Evolutionary conservation across 2,797 vertebrate genomes (phyloP), one percentile per base, ranked within the genome.

Genomic region (Apogon talboti): DNA sequence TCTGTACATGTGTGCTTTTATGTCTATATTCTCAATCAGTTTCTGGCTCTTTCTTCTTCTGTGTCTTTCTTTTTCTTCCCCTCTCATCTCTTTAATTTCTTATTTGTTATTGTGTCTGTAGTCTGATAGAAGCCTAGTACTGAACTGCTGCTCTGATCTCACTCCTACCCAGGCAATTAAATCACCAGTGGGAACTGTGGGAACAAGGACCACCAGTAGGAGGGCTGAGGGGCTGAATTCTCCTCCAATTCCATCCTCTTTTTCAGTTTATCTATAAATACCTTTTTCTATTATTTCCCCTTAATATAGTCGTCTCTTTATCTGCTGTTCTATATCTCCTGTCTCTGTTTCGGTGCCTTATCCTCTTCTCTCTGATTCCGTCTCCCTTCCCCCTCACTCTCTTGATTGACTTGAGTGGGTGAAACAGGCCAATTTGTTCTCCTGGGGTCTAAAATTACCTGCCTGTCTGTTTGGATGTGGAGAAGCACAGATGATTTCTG

Each of bases 351-450:
- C 6, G 24, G 24, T 28, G 24, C 24, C 3, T 48, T 45, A 14
- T 66, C 43, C 33, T 47, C 28, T 70, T 67, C 56, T 10, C 7
- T 64, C 65, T 30, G 6, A 51, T 48, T 76, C 46, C 55, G 11
- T 61, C 61, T 67, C 65, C 56, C 64, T 49, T 30, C 74, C 75
- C 79, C 72, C 65, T 48, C 70, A 44, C 52, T 57, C 54, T 60
- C 74, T 61, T 90, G 87, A 91, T 87, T 90, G 87, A 83, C 78
- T 82, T 71, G 81, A 90, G 85, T 88, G 81, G 87, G 83, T 82
- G 79, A 88, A 90, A 82, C 80, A 59, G 66, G 68, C 64, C 81
- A 88, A 83, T 88, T 91, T 89, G 86, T 90, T 86, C 82, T 84
- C 74, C 73, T 30, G 44, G 60, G 61, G 76, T 88, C 89, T 92